Evolutionary conservation across 1,140 invertebrate genomes (phyloP), one percentile per base, ranked within the genome.

Genomic region (Drosophila oshimai): DNA sequence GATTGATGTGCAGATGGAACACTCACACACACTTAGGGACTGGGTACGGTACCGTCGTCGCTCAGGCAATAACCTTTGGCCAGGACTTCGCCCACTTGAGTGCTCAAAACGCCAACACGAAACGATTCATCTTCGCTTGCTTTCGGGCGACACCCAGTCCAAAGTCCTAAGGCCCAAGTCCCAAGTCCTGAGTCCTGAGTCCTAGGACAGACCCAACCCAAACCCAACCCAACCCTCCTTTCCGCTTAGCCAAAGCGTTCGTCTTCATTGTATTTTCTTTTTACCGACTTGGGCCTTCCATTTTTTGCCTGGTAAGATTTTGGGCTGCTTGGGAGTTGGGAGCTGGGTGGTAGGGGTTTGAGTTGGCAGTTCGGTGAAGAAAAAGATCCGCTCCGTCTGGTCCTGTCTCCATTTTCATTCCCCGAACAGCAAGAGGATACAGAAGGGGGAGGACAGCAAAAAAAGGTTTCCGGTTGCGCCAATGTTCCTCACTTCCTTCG

Each of bases 381-480:
- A 26, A 62, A 42, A 33, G 36, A 62, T 57, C 49, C 31, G 34
- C 46, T 61, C 65, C 67, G 22, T 26, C 61, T 26, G 28, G 28
- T 24, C 18, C 55, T 26, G 49, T 54, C 68, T 77, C 70, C 57
- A 20, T 34, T 73, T 83, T 77, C 78, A 44, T 53, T 75, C 77
- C 67, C 78, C 26, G 46, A 69, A 50, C 64, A 53, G 57, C 29
- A 60, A 47, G 33, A 68, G 55, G 42, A 33, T 39, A 46, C 12
- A 10, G 22, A 28, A 20, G n/a, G n/a, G 31, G 24, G 22, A 17
- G 33, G 10, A 12, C 9, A 31, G 55, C 39, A 12, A 80, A 75
- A 74, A 79, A 87, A 86, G 73, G 81, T 86, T 87, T 86, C 81
- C 81, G 81, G 81, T 86, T 77, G 81, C 80, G 81, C 74, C 76